Base-by-base conservation (phyloP, 2,888 invertebrate genomes). In the Polia nebulosa region DNA sequence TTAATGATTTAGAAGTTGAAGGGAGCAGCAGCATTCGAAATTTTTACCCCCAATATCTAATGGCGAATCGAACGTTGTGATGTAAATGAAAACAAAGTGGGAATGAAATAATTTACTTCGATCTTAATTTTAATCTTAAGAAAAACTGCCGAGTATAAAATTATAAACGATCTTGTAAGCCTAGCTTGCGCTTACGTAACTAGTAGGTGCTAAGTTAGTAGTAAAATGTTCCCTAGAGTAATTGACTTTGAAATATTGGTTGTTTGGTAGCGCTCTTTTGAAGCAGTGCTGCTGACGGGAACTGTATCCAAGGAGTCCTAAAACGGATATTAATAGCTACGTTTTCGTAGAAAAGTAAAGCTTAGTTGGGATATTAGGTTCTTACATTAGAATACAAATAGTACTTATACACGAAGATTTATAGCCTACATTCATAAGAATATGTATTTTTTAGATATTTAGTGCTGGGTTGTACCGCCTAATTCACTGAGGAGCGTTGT, bases 151-250 rank as follows among this genome's bases (percentile, higher is more conserved):
- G 94, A 93, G 94, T 95, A 95, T 93, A 95, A 95, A 95, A 95
- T 95, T 95, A 95, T 94, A 94, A 95, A 95, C 91, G 87, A 88
- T 90, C 64, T 83, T 87, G 94, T 95, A 94, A 94, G 95, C 93
- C 93, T 95, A 94, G 89, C 87, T 88, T 84, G 90, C 89, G 94
- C 94, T 95, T 95, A 95, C 94, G 79, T 91, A 89, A 78, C 82
- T 95, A 94, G 90, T 94, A 95, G 93, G 92, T 94, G 94, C 95
- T 95, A 92, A 94, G 91, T 93, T 94, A 94, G 92, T 96, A 96
- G 96, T 96, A 96, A 96, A 96, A 97, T 97, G 97, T 97, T 97
- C 97, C 97, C 97, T 97, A 97, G 96, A 97, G 96, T 97, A 97
- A 97, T 97, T 97, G 97, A 97, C 97, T 97, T 97, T 97, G 97